Evolutionary conservation across 1,140 invertebrate species (phyloP).

Genomic region (Microplitis mediator): DNA sequence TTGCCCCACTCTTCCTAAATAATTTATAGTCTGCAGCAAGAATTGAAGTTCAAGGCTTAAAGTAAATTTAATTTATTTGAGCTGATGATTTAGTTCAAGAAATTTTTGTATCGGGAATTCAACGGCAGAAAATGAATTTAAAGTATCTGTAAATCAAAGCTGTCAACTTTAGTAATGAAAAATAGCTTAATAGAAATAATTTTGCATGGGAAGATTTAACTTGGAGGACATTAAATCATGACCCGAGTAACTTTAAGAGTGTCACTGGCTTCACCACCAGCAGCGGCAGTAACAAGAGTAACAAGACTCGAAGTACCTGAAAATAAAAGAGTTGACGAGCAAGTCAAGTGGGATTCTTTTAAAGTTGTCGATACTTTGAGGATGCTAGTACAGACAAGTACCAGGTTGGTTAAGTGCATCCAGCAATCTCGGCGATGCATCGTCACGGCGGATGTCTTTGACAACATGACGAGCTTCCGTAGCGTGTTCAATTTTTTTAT

Average conservation of each 20-base stretch:
- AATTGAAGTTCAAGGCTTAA: too few relatives aligned
- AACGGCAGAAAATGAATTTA: too few relatives aligned
- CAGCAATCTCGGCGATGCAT: constrained; percentile 11
- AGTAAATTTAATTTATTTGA: too few relatives aligned
- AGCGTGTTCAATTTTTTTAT: background rate
- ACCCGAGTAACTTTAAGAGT: background rate
- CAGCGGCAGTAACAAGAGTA: too few relatives aligned
- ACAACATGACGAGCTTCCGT: background rate
- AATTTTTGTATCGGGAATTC: too few relatives aligned
- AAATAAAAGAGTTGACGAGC: background rate
- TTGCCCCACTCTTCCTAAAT: too few relatives aligned
- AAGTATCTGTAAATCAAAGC: too few relatives aligned
- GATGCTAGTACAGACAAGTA: background rate
- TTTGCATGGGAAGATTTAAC: background rate
- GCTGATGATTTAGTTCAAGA: too few relatives aligned
- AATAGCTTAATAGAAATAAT: constrained; percentile 1
- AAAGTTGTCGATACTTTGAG: constrained; percentile 9
- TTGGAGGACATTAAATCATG: background rate
- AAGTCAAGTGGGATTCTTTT: background rate
- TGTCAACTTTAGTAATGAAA: background rate
- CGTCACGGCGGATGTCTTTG: constrained; percentile 10
- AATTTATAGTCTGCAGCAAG: too few relatives aligned
- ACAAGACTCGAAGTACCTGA: too few relatives aligned
- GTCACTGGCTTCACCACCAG: too few relatives aligned
- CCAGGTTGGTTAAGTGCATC: background rate